phyloP scores from a whole-genome alignment of 2,797 vertebrate species.

The Rousettus madagascariensis region DNA sequence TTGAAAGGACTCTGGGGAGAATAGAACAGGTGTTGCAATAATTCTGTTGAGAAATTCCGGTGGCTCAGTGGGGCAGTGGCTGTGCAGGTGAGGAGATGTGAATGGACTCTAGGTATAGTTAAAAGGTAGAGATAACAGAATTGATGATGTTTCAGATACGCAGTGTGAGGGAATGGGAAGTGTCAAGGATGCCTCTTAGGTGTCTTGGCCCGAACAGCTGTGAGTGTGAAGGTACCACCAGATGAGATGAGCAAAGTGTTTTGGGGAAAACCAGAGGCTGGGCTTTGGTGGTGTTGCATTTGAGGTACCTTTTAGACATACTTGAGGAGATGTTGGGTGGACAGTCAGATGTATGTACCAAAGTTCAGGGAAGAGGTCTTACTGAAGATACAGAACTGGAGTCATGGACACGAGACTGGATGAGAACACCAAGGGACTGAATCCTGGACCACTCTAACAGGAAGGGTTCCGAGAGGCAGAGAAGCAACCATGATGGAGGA shows the following conservation, averaged over 20 bases:
- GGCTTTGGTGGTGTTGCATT: not conserved
- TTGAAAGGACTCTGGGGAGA: not conserved
- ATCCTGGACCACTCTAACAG: not conserved
- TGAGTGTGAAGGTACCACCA: not conserved
- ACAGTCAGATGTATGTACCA: not conserved
- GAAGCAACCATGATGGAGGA: not conserved
- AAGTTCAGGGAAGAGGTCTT: not conserved
- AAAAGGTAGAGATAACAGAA: not conserved
- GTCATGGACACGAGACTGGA: not conserved
- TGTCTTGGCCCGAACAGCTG: not conserved
- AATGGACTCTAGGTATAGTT: not conserved
- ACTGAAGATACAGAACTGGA: not conserved
- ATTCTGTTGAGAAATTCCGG: not conserved
- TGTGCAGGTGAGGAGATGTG: not conserved
- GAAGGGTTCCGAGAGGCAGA: not conserved
- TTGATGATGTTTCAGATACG: not conserved
- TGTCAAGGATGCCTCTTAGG: not conserved
- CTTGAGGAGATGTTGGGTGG: not conserved
- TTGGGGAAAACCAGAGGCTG: not conserved
- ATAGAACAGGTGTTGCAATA: not conserved
- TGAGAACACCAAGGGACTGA: not conserved
- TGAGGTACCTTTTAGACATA: not conserved
- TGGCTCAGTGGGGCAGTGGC: not conserved
- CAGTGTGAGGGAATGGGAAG: not conserved
- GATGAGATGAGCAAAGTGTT: not conserved